Conservation (phyloP, 2,888 invertebrate species). For the Drosophila sordidula region DNA sequence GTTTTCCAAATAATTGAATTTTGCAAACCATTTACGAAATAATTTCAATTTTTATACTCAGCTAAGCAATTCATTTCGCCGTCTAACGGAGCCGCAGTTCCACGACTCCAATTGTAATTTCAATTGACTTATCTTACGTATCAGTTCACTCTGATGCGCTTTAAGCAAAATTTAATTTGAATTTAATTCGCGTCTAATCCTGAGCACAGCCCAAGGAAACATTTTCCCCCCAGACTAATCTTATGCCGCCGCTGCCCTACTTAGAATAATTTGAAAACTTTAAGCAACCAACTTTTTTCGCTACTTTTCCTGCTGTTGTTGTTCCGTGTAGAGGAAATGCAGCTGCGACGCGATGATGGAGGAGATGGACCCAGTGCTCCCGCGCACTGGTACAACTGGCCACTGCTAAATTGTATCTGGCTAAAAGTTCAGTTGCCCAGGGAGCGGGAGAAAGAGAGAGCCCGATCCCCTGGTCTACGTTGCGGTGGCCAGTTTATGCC, state of each 20-base stretch:
- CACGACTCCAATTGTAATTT: slow-evolving; percentile 35
- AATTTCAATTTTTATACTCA: slow-evolving; percentile 43
- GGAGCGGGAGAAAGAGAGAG: slow-evolving; percentile 7
- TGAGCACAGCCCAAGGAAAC: slow-evolving; percentile 30
- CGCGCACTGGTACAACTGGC: slow-evolving; percentile 8
- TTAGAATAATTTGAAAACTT: slow-evolving; percentile 79
- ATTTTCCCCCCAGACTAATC: slow-evolving; percentile 64
- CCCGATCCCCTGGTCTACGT: slow-evolving; percentile 15
- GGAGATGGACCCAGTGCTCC: slow-evolving; percentile 25
- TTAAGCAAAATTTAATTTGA: slow-evolving; percentile 72
- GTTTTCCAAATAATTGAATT: slow-evolving; percentile 25
- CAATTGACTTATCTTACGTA: slow-evolving; percentile 60
- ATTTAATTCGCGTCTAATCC: slow-evolving; percentile 70
- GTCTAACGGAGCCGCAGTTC: slow-evolving; percentile 8
- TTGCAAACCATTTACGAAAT: slow-evolving; percentile 49
- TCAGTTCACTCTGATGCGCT: slow-evolving; percentile 78
- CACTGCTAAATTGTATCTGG: slow-evolving; percentile 64
- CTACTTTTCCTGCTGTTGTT: slow-evolving; percentile 5
- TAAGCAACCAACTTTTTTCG: slow-evolving; percentile 61
- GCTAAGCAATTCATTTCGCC: slow-evolving; percentile 38
- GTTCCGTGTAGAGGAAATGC: slow-evolving; percentile 47
- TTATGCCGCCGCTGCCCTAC: slow-evolving; percentile 66
- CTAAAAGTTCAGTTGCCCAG: slow-evolving; percentile 43
- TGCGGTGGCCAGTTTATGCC: slow-evolving; percentile 71
- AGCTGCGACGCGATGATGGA: slow-evolving; percentile 61